Evolutionary conservation across 2,113 vertebrate genomes (phyloP).

Genomic region (Dasypus novemcinctus): DNA sequence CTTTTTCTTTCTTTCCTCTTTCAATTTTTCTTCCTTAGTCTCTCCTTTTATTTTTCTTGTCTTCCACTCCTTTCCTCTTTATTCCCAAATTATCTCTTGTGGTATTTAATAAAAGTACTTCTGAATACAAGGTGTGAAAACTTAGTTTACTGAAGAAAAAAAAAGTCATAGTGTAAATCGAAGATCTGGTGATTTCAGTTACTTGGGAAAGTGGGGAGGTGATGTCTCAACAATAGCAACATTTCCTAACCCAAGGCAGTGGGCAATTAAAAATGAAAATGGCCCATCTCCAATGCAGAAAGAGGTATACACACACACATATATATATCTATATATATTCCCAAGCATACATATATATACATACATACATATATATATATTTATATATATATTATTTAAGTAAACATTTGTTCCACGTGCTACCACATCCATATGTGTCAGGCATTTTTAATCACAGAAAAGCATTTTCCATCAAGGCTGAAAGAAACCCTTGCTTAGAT

Average conservation of each 20-base stretch:
- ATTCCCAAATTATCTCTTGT: not conserved
- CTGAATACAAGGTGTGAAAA: not conserved
- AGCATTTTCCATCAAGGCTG: not conserved
- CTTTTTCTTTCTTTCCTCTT: not conserved
- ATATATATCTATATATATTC: not conserved
- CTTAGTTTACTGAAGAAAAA: not conserved
- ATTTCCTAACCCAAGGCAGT: not conserved
- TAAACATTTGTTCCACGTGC: not conserved
- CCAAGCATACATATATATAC: too few species aligned
- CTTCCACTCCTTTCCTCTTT: not conserved
- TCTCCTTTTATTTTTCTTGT: not conserved
- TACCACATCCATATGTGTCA: not conserved
- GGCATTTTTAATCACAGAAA: slow-evolving; percentile 56
- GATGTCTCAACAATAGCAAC: not conserved
- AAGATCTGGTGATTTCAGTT: not conserved
- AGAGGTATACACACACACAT: not conserved
- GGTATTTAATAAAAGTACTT: not conserved
- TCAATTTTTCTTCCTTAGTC: not conserved
- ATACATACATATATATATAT: not conserved
- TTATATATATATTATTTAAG: not conserved
- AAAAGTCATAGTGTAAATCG: not conserved
- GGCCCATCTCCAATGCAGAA: not conserved
- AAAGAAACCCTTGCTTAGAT: not conserved
- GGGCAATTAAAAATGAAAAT: not conserved
- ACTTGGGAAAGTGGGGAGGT: not conserved